Conservation (phyloP, 2,888 invertebrate species). For the Taphrorychus bicolor region DNA sequence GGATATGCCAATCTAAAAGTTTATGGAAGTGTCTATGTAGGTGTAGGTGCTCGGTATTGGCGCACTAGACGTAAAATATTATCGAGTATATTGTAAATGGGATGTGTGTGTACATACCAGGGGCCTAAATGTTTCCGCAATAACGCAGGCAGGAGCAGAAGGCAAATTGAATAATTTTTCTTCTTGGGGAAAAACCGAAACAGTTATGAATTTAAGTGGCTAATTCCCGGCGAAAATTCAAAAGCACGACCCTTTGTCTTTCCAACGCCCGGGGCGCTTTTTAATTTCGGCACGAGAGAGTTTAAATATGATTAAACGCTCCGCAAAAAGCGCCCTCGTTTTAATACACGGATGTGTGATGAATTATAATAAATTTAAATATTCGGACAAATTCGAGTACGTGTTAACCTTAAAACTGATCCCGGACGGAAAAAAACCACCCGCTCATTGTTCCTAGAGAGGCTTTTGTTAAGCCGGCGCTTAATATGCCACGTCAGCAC, state of each 20-base stretch:
- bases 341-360: slow-evolving; percentile 1
- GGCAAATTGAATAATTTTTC: slow-evolving; percentile 14
- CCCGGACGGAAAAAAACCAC: too few species aligned
- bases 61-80: background rate
- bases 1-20: slow-evolving; percentile 11
- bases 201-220: slow-evolving; percentile 30
- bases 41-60: background rate
- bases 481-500: too few species aligned
- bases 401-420: background rate
- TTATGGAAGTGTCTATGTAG: slow-evolving; percentile 16
- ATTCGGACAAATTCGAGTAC: background rate
- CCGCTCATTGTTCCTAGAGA: too few species aligned
- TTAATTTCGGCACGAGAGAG: slow-evolving; percentile 13
- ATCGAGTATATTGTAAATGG: background rate
- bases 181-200: background rate
- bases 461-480: too few species aligned
- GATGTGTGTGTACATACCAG: too few species aligned
- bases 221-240: slow-evolving; percentile 28
- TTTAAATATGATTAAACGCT: slow-evolving; percentile 24
- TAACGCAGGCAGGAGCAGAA: background rate
- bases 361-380: slow-evolving; percentile 14
- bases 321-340: slow-evolving; percentile 3
- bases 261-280: slow-evolving; percentile 11
- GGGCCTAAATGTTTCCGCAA: background rate
- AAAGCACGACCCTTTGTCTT: slow-evolving; percentile 28